Evolutionary conservation across 2,113 vertebrate species (phyloP), one percentile per base, ranked within the genome.

Genomic region (Hypocryptadius cinnamomeus): DNA sequence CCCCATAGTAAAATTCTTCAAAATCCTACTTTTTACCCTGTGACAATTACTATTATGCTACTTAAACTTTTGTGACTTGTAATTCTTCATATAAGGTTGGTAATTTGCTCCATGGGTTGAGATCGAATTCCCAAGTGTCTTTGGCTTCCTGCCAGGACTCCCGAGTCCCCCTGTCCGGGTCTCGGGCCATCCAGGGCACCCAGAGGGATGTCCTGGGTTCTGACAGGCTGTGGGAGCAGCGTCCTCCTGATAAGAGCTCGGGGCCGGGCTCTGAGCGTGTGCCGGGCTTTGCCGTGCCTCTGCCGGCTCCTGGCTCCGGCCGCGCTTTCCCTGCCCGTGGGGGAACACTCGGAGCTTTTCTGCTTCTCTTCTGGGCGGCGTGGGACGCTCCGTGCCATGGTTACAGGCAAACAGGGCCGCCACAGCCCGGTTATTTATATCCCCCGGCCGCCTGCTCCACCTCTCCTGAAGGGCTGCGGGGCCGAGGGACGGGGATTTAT

Each of bases 351-450:
- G 2, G 61, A 35, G 81, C 54, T 72, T 47, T 68, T 31, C 60
- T 81, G 77, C 87, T 53, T 24, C 84, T 84, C 73, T n/a, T 10
- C 79, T 8, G 35, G 16, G 15, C 59, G 40, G 76, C 8, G 14
- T 19, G 10, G 87, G 74, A 39, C 47, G 27, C 90, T 76, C 56
- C 66, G 76, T 91, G 82, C 95, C 95, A 95, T 96, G 95, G 96
- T 91, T 83, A 97, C 94, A 8, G 85, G n/a, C 94, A 97, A 97
- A 96, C 95, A 96, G 89, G 17, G 30, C 76, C 15, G 4, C 73
- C 39, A 21, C 85, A 53, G 44, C 83, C 78, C 5, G 20, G 93
- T 93, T 97, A 97, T 97, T 97, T 97, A 96, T 97, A 97, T 76
- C 91, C 64, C 18, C 31, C 5, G 7, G 66, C 90, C 5, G 30